phyloP scores from a whole-genome alignment of 2,113 vertebrate genomes.

The Hypomesus transpacificus region DNA sequence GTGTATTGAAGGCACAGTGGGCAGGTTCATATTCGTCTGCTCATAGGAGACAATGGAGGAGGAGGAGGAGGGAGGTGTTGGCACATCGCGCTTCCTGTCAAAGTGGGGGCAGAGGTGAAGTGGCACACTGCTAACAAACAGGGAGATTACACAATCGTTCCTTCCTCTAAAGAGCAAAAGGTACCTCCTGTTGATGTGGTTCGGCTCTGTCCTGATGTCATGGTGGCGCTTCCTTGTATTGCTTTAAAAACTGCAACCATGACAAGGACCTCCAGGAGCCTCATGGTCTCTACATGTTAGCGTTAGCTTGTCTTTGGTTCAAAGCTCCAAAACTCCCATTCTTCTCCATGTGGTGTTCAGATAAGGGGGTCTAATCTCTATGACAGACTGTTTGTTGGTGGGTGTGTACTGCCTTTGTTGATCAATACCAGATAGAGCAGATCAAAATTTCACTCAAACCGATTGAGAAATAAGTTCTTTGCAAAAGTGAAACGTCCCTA shows the following conservation, averaged over 20 bases:
- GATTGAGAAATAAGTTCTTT: no score
- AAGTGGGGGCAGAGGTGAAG: conserved; percentile 32
- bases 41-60: neutral
- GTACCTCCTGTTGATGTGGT: no score
- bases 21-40: conserved; percentile 9
- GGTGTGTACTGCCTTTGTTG: no score
- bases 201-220: no score
- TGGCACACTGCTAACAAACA: conserved; percentile 14
- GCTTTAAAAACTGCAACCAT: no score
- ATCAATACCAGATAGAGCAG: no score
- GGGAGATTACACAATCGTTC: neutral
- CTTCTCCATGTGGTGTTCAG: conserved; percentile 6
- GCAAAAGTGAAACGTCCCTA: no score
- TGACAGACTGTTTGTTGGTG: neutral
- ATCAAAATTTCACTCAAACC: no score
- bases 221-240: no score
- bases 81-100: conserved; percentile 49
- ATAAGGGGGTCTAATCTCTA: conserved; percentile 5
- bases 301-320: conserved; percentile 60
- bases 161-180: neutral
- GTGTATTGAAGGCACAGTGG: conserved; percentile 61
- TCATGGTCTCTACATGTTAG: neutral
- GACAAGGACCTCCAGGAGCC: neutral
- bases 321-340: conserved; percentile 35
- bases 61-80: conserved; percentile 12